phyloP scores from a whole-genome alignment of 2,113 vertebrate genomes.

The Notiomystis cincta region DNA sequence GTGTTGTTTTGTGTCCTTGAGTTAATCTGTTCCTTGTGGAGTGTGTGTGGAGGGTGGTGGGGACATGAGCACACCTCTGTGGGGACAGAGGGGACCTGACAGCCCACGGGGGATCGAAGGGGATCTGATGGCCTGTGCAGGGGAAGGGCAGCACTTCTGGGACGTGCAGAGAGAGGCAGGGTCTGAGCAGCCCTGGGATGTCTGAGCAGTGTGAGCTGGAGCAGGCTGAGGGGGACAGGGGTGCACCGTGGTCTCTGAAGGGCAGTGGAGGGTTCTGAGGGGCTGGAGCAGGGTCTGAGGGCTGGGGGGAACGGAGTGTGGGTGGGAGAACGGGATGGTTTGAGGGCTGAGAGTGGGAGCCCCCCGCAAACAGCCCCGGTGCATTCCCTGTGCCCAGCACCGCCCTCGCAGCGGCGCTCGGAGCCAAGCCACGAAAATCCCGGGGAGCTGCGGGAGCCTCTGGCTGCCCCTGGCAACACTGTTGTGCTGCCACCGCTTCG shows the following conservation, averaged over 20 bases:
- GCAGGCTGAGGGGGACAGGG: not conserved
- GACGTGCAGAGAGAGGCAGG: rapidly evolving
- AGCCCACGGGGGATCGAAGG: rapidly evolving
- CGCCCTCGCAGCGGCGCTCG: rapidly evolving
- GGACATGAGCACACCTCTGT: rapidly evolving
- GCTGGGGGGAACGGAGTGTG: rapidly evolving
- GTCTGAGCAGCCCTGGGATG: rapidly evolving
- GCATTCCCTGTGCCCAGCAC: not conserved
- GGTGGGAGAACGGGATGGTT: not conserved
- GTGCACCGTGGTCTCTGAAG: rapidly evolving
- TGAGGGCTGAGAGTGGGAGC: not conserved
- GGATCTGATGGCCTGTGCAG: rapidly evolving
- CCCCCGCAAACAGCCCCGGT: not conserved
- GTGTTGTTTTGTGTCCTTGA: not conserved
- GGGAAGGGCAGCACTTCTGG: not conserved
- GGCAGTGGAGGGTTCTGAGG: rapidly evolving
- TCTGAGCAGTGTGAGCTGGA: not conserved
- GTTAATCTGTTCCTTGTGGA: not conserved
- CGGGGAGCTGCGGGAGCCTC: not conserved
- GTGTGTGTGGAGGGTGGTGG: no score
- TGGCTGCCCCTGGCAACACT: constrained; percentile 26
- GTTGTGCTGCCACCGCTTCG: not conserved
- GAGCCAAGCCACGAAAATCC: not conserved
- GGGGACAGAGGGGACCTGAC: not conserved
- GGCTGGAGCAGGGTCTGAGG: rapidly evolving